Evolutionary conservation across 2,113 vertebrate species (phyloP).

Genomic region (Callorhinus ursinus): DNA sequence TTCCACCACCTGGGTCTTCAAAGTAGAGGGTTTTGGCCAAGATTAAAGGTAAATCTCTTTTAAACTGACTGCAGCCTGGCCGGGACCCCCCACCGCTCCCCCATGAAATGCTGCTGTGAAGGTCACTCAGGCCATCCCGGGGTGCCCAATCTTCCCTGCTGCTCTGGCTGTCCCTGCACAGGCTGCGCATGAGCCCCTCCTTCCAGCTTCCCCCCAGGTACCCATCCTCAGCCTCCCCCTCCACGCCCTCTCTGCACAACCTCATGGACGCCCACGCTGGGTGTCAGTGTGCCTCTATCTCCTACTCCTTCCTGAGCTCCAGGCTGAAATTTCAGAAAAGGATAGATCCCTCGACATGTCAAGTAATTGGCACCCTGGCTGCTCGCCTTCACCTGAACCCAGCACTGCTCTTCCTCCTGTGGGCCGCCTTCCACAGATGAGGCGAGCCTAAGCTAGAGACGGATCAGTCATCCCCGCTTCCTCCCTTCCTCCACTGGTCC

Average conservation of each 20-base stretch:
- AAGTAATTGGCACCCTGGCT: not conserved
- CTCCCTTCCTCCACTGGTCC: not conserved
- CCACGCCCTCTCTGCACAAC: not conserved
- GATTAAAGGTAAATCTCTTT: not conserved
- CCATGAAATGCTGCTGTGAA: not conserved
- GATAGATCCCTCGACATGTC: too few species aligned
- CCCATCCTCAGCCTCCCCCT: not conserved
- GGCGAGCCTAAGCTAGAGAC: not conserved
- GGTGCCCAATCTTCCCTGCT: not conserved
- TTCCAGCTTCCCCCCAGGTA: not conserved
- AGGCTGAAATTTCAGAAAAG: not conserved
- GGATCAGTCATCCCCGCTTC: not conserved
- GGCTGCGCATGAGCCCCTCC: not conserved
- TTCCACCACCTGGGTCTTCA: not conserved
- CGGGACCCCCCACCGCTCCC: not conserved
- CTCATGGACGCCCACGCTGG: accelerated
- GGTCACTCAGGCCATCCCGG: not conserved
- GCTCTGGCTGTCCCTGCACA: not conserved
- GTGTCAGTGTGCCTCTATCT: not conserved
- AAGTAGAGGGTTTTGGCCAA: not conserved
- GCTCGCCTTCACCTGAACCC: not conserved
- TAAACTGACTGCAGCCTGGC: not conserved
- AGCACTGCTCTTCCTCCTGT: not conserved
- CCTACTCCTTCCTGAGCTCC: not conserved
- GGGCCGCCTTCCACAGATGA: not conserved